phyloP scores from a whole-genome alignment of 2,888 invertebrate species.

The Hirtodrosophila alboralis region DNA sequence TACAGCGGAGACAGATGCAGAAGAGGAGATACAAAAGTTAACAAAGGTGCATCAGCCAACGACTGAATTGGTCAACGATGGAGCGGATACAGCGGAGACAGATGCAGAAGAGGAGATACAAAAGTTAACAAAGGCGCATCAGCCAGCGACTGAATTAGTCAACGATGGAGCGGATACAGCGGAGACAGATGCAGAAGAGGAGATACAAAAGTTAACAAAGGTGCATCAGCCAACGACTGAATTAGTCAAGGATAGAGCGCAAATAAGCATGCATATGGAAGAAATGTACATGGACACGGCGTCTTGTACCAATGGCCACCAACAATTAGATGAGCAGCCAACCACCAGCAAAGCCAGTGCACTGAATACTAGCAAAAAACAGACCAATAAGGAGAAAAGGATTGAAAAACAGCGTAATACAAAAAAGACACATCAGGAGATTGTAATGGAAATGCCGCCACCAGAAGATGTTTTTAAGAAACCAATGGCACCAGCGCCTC shows the following conservation, averaged over 20 bases:
- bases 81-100: background rate
- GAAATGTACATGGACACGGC: background rate
- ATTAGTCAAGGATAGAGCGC: background rate
- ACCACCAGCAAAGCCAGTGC: constrained; percentile 10
- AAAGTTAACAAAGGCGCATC: background rate
- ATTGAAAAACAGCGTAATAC: background rate
- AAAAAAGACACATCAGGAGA: background rate
- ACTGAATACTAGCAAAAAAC: background rate
- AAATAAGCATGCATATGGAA: background rate
- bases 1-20: constrained; percentile 4
- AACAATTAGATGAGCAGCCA: constrained; percentile 9
- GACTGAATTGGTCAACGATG: background rate
- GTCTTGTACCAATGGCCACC: background rate
- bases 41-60: background rate
- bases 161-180: background rate
- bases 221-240: background rate
- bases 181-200: constrained; percentile 7
- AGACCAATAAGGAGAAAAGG: background rate
- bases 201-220: constrained; percentile 1
- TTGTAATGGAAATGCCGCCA: background rate
- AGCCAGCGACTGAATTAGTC: too few relatives aligned
- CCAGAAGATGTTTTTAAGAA: constrained; percentile 55
- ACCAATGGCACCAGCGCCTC: constrained; percentile 50
- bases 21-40: constrained; percentile 4
- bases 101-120: constrained; percentile 5